Evolutionary conservation across 2,797 vertebrate genomes (phyloP), one percentile per base, ranked within the genome.

Genomic region (Ctenochaetus hawaiiensis): DNA sequence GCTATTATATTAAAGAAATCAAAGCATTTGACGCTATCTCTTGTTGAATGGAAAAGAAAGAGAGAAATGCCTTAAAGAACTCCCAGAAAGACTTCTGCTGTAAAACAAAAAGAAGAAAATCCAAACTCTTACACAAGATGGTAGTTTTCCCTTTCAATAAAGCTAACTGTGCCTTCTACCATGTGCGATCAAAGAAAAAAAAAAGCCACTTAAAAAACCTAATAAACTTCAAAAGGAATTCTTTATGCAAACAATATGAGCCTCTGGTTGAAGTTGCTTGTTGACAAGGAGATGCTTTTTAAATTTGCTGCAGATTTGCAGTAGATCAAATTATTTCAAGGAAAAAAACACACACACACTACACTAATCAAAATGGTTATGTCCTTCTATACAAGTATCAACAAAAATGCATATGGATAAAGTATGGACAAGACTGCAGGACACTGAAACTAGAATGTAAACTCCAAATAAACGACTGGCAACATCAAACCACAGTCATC

Each of bases 151-250:
- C 10, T 44, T 43, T 76, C 58, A 82, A 69, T 81, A 79, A 78
- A 77, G 54, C 60, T 26, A 2, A 81, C 53, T 66, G 30, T 60
- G 60, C 30, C 61, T 69, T 72, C 45, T 75, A 49, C 57, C 59
- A 45, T 22, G 72, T 62, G 72, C 18, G 56, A 79, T 87, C 26
- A 88, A 87, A 85, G 77, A 34, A 34, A 34, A 81, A 77, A 68
- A 26, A 44, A 52, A 81, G 59, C 61, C 56, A 52, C 17, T 62
- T 87, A 79, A 67, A 77, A 70, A 54, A 53, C 30, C 82, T 57
- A 73, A 78, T 87, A 79, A 86, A 80, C 74, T 84, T 81, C 80
- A 89, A 82, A 87, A 61, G 57, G 57, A 54, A n/a, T 67, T 74
- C 63, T 81, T 83, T 39, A 61, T 73, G 72, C 67, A 75, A 86